A percentile compares a stretch with the other conserved stretches of the same genome.
Conservation (phyloP, 2,113 vertebrate species). For the Pterocles gutturalis region DNA sequence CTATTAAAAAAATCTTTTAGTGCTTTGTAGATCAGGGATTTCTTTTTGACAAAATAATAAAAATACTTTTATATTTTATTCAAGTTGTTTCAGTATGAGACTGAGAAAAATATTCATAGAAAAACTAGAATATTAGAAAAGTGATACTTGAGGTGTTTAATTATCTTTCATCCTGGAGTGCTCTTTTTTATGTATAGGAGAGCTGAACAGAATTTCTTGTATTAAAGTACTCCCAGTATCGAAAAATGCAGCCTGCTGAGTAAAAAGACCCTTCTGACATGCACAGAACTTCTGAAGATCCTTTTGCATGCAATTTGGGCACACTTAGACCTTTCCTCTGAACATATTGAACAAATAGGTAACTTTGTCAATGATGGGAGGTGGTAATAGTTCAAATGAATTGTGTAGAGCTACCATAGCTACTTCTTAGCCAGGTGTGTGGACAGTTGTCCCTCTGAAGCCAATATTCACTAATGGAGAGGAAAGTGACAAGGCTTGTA, state of each 20-base stretch:
- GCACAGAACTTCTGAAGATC: neutral
- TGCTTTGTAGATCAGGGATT: neutral
- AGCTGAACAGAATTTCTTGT: slow-evolving; percentile 5
- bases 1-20: neutral
- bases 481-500: neutral
- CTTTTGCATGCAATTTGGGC: neutral
- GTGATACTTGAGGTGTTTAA: slow-evolving; percentile 20
- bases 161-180: neutral
- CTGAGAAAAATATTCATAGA: neutral
- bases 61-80: slow-evolving; percentile 9
- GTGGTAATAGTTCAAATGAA: neutral
- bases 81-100: neutral
- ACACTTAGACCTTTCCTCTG: neutral
- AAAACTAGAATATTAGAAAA: slow-evolving; percentile 4
- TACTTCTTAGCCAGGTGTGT: neutral
- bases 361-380: neutral
- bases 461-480: neutral
- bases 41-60: slow-evolving; percentile 40
- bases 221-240: neutral
- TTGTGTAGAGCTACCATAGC: neutral
- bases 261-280: slow-evolving; percentile 34
- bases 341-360: neutral
- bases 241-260: slow-evolving; percentile 44
- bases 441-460: neutral
- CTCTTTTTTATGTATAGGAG: neutral